These are phyloP conservation scores for Tragelaphus imberbis DNA, from an alignment of 2,113 vertebrate species.

Conservation along the genomic window DNA sequence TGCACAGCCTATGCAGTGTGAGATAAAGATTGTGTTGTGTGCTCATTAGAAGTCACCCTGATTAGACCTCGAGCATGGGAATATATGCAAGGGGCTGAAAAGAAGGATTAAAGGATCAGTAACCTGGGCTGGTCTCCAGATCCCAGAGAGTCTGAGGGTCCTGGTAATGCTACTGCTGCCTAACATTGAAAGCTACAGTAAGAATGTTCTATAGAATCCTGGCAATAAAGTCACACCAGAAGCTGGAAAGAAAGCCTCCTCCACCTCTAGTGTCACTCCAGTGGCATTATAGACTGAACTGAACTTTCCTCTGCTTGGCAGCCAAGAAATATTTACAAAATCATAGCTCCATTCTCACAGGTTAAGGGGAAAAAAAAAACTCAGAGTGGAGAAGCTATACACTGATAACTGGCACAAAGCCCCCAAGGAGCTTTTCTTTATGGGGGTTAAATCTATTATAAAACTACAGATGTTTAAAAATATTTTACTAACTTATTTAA, in stretches of 20 bases:
- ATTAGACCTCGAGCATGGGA: too few relatives aligned
- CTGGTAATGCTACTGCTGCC: too few relatives aligned
- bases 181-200: not conserved
- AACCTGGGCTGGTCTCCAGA: not conserved
- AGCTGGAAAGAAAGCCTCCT: not conserved
- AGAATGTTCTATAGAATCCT: not conserved
- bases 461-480: not conserved
- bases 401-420: not conserved
- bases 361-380: not conserved
- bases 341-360: not conserved
- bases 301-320: not conserved
- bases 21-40: not conserved
- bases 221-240: not conserved
- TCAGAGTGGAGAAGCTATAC: not conserved
- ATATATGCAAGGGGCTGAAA: not conserved
- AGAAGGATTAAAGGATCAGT: not conserved
- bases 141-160: not conserved
- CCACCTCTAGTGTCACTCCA: not conserved
- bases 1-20: not conserved
- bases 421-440: not conserved
- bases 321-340: not conserved
- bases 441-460: not conserved
- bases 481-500: not conserved
- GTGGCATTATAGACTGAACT: not conserved
- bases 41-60: rapidly evolving